These are phyloP conservation scores for Drosophila santomea DNA, from an alignment of 1,140 invertebrate species.

Conservation along the genomic window DNA sequence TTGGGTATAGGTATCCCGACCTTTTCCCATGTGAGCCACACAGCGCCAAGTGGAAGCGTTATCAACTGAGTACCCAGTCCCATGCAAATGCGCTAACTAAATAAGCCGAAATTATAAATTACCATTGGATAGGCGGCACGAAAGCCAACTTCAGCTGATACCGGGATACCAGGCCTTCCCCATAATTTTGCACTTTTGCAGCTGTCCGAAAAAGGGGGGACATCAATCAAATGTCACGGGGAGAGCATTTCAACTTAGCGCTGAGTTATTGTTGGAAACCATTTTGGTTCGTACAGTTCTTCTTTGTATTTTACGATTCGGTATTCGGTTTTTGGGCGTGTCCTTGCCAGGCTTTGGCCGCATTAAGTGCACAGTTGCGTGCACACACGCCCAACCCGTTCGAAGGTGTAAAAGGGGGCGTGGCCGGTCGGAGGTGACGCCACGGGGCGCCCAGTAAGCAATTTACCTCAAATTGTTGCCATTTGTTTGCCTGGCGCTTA, in stretches of 20 bases:
- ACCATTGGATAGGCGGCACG: constrained; percentile 61
- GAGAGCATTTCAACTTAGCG: constrained; percentile 61
- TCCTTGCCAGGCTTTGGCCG: constrained; percentile 38
- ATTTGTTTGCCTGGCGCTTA: constrained; percentile 70
- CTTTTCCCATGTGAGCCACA: constrained; percentile 5
- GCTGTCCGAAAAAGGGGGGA: constrained; percentile 56
- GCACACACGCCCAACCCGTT: constrained; percentile 67
- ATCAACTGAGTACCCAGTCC: constrained; percentile 15
- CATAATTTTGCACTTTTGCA: constrained; percentile 66
- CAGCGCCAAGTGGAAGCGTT: background rate
- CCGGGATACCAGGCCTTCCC: constrained; percentile 39
- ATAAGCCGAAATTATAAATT: constrained; percentile 65
- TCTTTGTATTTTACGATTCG: constrained; percentile 31
- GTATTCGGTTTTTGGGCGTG: constrained; percentile 62
- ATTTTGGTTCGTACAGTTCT: constrained; percentile 18
- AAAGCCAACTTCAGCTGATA: constrained; percentile 62
- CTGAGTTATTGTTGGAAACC: constrained; percentile 48
- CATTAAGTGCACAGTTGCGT: constrained; percentile 76
- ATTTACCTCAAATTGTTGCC: constrained; percentile 80
- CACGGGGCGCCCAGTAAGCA: constrained; percentile 64
- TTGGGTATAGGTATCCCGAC: background rate
- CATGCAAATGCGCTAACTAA: constrained; percentile 45
- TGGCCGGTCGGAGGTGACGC: constrained; percentile 58
- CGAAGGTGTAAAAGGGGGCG: constrained; percentile 63
- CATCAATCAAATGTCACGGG: constrained; percentile 75